phyloP scores from a whole-genome alignment of 2,888 invertebrate species.

The Nymphalis c-album region DNA sequence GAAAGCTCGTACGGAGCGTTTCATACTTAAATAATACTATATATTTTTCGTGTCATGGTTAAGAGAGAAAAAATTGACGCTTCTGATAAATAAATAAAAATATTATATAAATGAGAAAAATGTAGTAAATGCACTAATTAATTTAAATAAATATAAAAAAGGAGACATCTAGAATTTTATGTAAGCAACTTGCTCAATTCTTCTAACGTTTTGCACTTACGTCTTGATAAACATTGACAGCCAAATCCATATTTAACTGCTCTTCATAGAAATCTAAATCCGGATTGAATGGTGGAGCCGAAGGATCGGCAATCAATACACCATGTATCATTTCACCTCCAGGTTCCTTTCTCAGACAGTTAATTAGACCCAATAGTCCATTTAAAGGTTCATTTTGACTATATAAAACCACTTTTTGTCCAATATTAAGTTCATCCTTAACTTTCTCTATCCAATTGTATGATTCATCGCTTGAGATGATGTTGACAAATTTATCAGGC shows the following conservation, averaged over 20 bases:
- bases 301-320: conserved; percentile 83
- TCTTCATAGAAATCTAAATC: conserved; percentile 83
- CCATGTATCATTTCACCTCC: conserved; percentile 85
- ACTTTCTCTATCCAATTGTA: conserved; percentile 80
- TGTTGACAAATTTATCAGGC: conserved; percentile 73
- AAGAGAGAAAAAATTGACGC: too few relatives aligned
- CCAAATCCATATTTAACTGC: conserved; percentile 87
- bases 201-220: conserved; percentile 53
- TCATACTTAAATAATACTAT: too few relatives aligned
- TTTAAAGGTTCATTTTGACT: conserved; percentile 85
- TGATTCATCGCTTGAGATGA: conserved; percentile 61
- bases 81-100: background rate
- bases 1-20: too few relatives aligned
- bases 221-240: conserved; percentile 88
- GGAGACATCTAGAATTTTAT: too few relatives aligned
- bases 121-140: too few relatives aligned
- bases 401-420: conserved; percentile 83
- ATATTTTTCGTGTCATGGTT: too few relatives aligned
- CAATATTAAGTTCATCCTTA: conserved; percentile 68
- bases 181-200: too few relatives aligned
- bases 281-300: conserved; percentile 85
- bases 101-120: too few relatives aligned
- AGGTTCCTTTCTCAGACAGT: conserved; percentile 91
- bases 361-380: conserved; percentile 93
- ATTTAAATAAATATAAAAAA: too few relatives aligned